Evolutionary conservation across 2,888 invertebrate species (phyloP), one percentile per base, ranked within the genome.

Genomic region (Ceriagrion tenellum): DNA sequence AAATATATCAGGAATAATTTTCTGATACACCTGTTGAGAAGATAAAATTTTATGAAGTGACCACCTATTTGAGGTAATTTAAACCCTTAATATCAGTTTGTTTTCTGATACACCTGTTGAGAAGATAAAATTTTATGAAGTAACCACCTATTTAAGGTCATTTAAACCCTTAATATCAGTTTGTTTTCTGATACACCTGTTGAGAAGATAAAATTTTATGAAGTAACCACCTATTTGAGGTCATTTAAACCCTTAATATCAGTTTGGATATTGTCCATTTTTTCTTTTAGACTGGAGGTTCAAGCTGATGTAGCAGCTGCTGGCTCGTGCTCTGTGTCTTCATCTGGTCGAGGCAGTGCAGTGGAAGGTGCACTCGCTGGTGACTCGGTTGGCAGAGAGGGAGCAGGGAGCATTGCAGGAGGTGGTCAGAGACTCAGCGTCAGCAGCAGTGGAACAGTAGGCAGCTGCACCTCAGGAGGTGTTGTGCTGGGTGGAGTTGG

Each of bases 251-350:
- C 13, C 0, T 59, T 16, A 59, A 18, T 20, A 10, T 6, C 18
- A 18, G 4, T 6, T 13, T 59, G 59, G 59, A 69, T 3, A 23
- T 26, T 69, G 10, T 23, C 69, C 95, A 55, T 95, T 93, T 95
- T 95, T 95, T 47, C n/a, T 95, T 96, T 88, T 96, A 98, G 98
- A 96, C 96, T 98, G 96, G 98, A 98, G 96, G 98, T 98, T 26
- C 98, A 98, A 96, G 98, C 98, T 12, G 98, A 98, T 96, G 97
- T 98, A 81, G 97, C 97, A 63, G 98, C 98, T 0, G 97, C 97
- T 13, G 93, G 93, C 10, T 93, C 93, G 4, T 93, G 93, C 30
- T 93, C 93, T 18, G 93, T 93, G 23, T 93, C 93, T 12, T 93
- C 93, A 26, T 93, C 93, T 26, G 93, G 93, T 16, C 63, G 93